These are phyloP conservation scores for Proterorhinus semilunaris DNA, from an alignment of 2,113 vertebrate genomes.

Conservation along the genomic window DNA sequence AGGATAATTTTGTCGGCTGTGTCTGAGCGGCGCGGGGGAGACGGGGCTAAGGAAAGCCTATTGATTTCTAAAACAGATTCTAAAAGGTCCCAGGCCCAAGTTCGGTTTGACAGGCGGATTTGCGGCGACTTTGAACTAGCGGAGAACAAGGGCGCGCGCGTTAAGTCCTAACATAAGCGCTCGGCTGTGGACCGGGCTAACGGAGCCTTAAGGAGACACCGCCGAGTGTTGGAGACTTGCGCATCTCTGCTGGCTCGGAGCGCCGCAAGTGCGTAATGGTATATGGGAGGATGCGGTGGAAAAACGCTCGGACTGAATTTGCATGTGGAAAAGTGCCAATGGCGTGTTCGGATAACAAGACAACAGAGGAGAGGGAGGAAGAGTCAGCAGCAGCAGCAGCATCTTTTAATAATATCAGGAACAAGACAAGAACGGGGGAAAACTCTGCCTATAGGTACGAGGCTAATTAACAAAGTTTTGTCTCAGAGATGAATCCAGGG, in stretches of 20 bases:
- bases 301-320: constrained; percentile 73
- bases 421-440: constrained; percentile 65
- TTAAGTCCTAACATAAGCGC: constrained; percentile 46
- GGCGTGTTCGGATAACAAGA: constrained; percentile 74
- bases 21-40: constrained; percentile 23
- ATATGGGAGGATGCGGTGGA: constrained; percentile 70
- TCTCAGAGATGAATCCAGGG: constrained; percentile 71
- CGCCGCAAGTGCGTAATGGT: constrained; percentile 66
- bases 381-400: constrained; percentile 63
- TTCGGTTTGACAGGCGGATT: constrained; percentile 69
- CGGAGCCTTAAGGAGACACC: constrained; percentile 63
- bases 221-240: constrained; percentile 37
- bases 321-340: constrained; percentile 68
- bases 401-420: constrained; percentile 68
- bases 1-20: constrained; percentile 47
- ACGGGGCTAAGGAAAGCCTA: constrained; percentile 44
- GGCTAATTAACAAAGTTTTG: constrained; percentile 82
- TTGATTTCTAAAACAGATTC: constrained; percentile 72
- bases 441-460: constrained; percentile 77
- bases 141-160: constrained; percentile 43
- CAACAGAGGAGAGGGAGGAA: constrained; percentile 62
- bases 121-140: constrained; percentile 69
- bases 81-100: constrained; percentile 67
- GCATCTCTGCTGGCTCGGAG: constrained; percentile 28
- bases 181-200: constrained; percentile 62